Evolutionary conservation across 2,797 vertebrate species (phyloP).

Genomic region (Silurus lanzhouensis): DNA sequence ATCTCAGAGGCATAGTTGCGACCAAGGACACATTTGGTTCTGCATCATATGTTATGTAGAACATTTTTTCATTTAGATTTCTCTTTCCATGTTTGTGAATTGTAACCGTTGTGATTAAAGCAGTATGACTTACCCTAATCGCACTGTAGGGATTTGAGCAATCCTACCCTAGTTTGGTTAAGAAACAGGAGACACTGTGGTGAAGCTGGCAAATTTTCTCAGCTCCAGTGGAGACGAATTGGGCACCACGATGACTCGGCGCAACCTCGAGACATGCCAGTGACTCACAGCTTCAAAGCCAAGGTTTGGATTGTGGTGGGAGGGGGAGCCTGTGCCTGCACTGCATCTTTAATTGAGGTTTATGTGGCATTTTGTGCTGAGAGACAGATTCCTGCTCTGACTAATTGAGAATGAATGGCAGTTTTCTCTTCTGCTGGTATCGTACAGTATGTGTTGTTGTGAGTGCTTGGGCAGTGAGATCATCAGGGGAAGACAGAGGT

Average conservation of each 20-base stretch:
- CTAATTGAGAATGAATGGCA: conserved; percentile 61
- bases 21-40: background rate
- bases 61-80: background rate
- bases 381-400: conserved; percentile 63
- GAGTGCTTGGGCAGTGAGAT: conserved; percentile 48
- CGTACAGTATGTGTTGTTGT: conserved; percentile 30
- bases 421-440: conserved; percentile 50
- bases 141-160: conserved; percentile 60
- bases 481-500: conserved; percentile 11
- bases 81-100: background rate
- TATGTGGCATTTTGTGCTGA: conserved; percentile 67
- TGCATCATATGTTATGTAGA: background rate
- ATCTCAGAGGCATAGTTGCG: background rate
- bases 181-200: conserved; percentile 66
- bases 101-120: conserved; percentile 56
- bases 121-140: conserved; percentile 62
- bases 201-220: conserved; percentile 59
- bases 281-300: conserved; percentile 68
- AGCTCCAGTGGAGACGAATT: conserved; percentile 48
- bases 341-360: conserved; percentile 72
- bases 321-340: conserved; percentile 57
- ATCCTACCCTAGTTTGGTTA: conserved; percentile 56
- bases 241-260: conserved; percentile 51
- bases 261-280: conserved; percentile 56
- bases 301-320: conserved; percentile 50